phyloP scores from a whole-genome alignment of 2,888 invertebrate genomes.

The Ernsta delagoae region DNA sequence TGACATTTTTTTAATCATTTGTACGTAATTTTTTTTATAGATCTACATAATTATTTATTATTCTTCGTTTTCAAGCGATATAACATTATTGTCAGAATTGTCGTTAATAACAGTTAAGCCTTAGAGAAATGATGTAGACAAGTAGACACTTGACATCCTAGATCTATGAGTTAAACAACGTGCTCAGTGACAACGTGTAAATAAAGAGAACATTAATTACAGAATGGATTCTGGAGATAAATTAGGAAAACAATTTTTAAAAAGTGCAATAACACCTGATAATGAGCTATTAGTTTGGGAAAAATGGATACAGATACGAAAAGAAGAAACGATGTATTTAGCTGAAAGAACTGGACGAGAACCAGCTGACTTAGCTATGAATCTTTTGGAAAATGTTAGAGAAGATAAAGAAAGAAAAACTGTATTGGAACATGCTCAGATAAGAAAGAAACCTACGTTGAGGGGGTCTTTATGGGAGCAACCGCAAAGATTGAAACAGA shows the following conservation, averaged over 20 bases:
- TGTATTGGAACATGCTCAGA: constrained; percentile 67
- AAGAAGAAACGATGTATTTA: constrained; percentile 60
- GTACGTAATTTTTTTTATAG: no score
- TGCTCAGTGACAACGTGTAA: no score
- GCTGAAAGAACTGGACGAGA: constrained; percentile 51
- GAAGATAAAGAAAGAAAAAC: constrained; percentile 67
- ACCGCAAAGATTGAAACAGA: constrained; percentile 60
- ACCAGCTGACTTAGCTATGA: constrained; percentile 70
- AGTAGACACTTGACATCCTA: no score
- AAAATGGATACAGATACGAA: constrained; percentile 70
- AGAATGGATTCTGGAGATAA: constrained; percentile 40
- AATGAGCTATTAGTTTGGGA: constrained; percentile 69
- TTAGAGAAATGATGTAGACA: no score
- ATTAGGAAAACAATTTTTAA: constrained; percentile 29
- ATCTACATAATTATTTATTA: neutral
- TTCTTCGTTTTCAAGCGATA: neutral
- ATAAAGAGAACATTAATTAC: constrained; percentile 11
- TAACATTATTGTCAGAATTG: neutral
- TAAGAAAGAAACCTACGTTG: constrained; percentile 54
- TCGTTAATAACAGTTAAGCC: no score
- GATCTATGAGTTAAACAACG: no score
- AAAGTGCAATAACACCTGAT: constrained; percentile 55
- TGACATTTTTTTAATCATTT: no score
- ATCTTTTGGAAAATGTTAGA: constrained; percentile 59
- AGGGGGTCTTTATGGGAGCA: constrained; percentile 65